These are phyloP conservation scores for Puffinus mauretanicus DNA, from an alignment of 2,113 vertebrate genomes.

Conservation along the genomic window DNA sequence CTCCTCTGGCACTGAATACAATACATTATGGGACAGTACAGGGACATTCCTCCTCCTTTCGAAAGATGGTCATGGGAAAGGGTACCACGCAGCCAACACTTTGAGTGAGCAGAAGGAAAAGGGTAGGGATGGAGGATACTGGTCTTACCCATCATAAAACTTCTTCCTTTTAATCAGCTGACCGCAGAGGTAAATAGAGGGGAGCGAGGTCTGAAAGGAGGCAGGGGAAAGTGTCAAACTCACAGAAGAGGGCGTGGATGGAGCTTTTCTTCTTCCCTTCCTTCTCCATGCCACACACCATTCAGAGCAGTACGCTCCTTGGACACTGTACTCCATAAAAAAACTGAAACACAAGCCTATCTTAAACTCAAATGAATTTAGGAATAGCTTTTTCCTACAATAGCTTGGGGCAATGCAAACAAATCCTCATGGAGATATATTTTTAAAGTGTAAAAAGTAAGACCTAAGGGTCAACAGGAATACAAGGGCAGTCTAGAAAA, in stretches of 20 bases:
- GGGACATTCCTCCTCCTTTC: not conserved
- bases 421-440: not conserved
- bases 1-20: not conserved
- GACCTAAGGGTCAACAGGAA: not conserved
- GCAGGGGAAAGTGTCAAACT: not conserved
- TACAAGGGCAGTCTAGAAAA: not conserved
- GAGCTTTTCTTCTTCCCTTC: not conserved
- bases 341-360: not conserved
- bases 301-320: not conserved
- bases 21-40: not conserved
- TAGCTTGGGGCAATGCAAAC: not conserved
- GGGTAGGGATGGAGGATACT: not conserved
- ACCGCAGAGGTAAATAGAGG: not conserved
- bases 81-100: rapidly evolving
- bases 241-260: not conserved
- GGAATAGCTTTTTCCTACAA: not conserved
- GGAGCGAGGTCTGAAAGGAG: not conserved
- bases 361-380: not conserved
- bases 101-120: not conserved
- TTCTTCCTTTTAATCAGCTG: not conserved
- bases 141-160: not conserved
- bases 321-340: not conserved
- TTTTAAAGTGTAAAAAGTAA: not conserved
- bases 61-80: not conserved
- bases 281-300: rapidly evolving